Conservation (phyloP, 2,113 vertebrate species). For the Acanthisitta chloris region DNA sequence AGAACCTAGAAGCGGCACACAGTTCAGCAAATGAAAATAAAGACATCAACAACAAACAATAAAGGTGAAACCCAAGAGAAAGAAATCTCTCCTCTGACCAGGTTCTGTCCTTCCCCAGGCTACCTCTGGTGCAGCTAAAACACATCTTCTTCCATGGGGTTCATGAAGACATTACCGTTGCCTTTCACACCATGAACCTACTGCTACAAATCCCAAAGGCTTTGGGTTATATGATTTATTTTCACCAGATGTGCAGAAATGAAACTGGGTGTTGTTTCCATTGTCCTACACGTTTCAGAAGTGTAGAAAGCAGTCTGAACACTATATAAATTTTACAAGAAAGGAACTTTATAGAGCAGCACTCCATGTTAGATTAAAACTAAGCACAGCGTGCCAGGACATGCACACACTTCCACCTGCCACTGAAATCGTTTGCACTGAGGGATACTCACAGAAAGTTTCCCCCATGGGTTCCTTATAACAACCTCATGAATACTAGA, state of each 20-base stretch:
- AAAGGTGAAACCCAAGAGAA: background rate
- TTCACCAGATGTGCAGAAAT: background rate
- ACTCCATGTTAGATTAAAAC: background rate
- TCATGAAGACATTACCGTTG: background rate
- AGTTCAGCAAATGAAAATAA: constrained; percentile 12
- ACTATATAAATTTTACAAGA: background rate
- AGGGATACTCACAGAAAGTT: background rate
- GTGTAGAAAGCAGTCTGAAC: background rate
- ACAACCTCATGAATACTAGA: background rate
- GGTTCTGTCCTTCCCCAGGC: background rate
- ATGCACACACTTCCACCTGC: background rate
- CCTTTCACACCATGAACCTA: background rate
- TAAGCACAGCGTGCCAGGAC: background rate
- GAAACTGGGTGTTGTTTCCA: background rate
- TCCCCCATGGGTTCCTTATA: background rate
- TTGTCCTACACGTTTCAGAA: background rate
- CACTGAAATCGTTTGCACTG: background rate
- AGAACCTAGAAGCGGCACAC: background rate
- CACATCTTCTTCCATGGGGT: background rate
- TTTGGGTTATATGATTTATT: background rate
- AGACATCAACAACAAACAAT: background rate
- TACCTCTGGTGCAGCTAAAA: background rate
- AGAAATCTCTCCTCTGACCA: background rate
- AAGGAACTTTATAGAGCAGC: background rate
- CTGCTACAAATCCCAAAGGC: background rate